Conservation (phyloP, 2,113 vertebrate genomes). For the Pipra filicauda region DNA sequence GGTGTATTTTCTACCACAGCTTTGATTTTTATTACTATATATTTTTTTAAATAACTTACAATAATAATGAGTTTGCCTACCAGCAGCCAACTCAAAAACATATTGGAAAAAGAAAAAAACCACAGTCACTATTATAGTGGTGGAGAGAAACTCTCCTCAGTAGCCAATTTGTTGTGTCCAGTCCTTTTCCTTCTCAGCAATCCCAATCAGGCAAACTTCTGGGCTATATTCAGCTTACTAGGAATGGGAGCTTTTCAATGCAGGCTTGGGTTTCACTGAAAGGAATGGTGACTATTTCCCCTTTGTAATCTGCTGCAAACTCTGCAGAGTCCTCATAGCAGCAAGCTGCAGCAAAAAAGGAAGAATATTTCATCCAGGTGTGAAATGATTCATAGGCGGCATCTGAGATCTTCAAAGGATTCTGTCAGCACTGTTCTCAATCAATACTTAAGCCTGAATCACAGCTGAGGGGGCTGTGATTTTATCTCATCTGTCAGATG, state of each 20-base stretch:
- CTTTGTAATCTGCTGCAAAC: not conserved
- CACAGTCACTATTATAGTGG: not conserved
- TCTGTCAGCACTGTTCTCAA: conserved; percentile 37
- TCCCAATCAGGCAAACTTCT: not conserved
- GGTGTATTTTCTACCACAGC: conserved; percentile 59
- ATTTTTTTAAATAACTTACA: conserved; percentile 69
- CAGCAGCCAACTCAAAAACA: conserved; percentile 85
- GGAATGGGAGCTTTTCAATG: not conserved
- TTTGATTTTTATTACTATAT: conserved; percentile 54
- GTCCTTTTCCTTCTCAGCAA: not conserved
- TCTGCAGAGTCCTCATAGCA: not conserved
- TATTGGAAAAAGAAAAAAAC: conserved; percentile 2
- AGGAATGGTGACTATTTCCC: not conserved
- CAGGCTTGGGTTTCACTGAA: not conserved
- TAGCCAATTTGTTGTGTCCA: not conserved
- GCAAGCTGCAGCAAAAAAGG: conserved; percentile 25
- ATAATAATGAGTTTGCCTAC: conserved; percentile 81
- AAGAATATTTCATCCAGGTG: conserved; percentile 58
- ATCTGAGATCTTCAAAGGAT: conserved; percentile 60
- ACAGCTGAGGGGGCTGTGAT: conserved; percentile 20
- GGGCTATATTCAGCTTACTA: not conserved
- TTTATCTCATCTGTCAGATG: conserved; percentile 49
- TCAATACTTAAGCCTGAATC: conserved; percentile 31
- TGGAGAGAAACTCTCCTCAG: not conserved
- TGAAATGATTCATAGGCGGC: conserved; percentile 63